Base-by-base conservation (phyloP, 2,888 invertebrate genomes). In the Drosophila lacicola region DNA sequence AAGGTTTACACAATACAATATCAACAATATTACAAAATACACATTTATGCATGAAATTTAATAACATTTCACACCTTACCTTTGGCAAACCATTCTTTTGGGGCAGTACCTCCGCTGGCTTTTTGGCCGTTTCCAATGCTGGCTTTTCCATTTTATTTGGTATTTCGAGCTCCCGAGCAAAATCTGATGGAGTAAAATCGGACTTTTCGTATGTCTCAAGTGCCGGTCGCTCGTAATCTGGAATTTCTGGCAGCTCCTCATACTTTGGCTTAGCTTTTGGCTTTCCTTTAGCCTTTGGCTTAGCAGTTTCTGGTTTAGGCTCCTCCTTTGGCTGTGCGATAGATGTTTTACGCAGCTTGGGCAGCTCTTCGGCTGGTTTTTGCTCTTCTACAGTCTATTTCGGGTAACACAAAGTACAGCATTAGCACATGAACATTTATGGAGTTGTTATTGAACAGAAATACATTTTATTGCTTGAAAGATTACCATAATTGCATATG, bases 141-240 rank as follows among this genome's bases (percentile, higher is more conserved):
- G 90, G 90, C 58, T 91, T 91, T 29, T 91, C 91, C 90, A 92
- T 89, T 88, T 92, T 92, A 14, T 72, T 80, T 4, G 92, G 92
- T 53, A 92, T 85, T 29, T 90, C 91, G 1, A 90, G 70, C 1
- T 91, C 91, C 0, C 91, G 89, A 45, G 87, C 82, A 60, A 92
- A 92, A 51, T 92, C 91, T 2, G 80, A 93, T 11, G 93, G 93
- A 46, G 93, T 93, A 41, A 93, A 93, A 9, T 94, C 93, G 2
- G 93, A 93, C 73, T 94, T 93, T 91, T 95, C 95, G 82, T 94
- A 96, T 91, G 94, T 94, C 89, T 96, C 96, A 64, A 96, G 93
- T 3, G 94, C 95, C 2, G 96, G 95, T 77, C 96, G 94, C 36
- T 96, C 96, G 88, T 96, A 96, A 91, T 96, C 96, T 10, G 95